phyloP scores from a whole-genome alignment of 2,797 vertebrate genomes.

The Manis crassicaudata region DNA sequence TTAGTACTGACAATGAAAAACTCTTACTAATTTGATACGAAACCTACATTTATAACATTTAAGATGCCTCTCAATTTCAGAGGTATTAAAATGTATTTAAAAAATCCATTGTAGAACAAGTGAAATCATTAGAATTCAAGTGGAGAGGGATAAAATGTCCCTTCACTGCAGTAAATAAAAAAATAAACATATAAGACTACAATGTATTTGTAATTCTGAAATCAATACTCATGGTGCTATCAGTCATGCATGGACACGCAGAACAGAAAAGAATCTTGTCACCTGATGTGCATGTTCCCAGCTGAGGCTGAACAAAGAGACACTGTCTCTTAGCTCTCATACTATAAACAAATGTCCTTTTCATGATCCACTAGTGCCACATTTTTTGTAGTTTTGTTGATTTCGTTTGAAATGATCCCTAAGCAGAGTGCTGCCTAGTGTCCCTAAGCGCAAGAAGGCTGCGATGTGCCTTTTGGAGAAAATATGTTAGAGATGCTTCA shows the following conservation, averaged over 20 bases:
- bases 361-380: not conserved
- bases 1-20: not conserved
- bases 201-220: not conserved
- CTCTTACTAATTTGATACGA: not conserved
- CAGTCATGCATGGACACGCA: not conserved
- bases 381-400: not conserved
- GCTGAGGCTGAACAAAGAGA: not conserved
- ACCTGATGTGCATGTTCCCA: not conserved
- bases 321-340: not conserved
- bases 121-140: not conserved
- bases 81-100: not conserved
- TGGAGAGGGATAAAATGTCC: not conserved
- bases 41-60: not conserved
- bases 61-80: not conserved
- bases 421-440: not conserved
- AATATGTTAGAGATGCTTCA: not conserved
- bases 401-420: not conserved
- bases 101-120: not conserved
- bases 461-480: not conserved
- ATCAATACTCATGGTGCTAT: not conserved
- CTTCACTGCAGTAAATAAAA: not conserved
- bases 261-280: not conserved
- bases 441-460: not conserved
- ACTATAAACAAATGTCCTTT: not conserved
- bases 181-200: not conserved